Percentiles rank a stretch among this genome's conserved stretches.
Evolutionary conservation across 1,140 invertebrate species (phyloP).

Genomic region (Goniozus legneri): DNA sequence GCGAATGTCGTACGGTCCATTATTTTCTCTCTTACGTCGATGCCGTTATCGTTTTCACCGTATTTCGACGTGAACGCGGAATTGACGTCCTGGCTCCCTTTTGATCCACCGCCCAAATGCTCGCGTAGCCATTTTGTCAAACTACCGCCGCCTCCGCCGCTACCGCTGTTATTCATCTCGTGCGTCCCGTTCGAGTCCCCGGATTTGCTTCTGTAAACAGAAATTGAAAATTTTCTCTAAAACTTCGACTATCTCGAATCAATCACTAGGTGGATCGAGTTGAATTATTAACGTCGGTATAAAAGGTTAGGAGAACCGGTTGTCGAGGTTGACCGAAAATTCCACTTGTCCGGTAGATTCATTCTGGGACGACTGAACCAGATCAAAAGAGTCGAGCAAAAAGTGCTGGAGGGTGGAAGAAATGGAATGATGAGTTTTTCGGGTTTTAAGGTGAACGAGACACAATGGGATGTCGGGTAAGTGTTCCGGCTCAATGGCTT

Average conservation of each 20-base stretch:
- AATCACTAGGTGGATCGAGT: too few species aligned
- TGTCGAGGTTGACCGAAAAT: too few species aligned
- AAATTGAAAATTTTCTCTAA: conserved; percentile 1
- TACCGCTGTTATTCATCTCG: conserved; percentile 15
- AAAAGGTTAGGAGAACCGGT: too few species aligned
- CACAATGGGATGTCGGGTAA: too few species aligned
- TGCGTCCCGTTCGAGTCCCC: conserved; percentile 9
- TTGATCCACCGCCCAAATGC: conserved; percentile 42
- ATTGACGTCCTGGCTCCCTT: conserved; percentile 24
- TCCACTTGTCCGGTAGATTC: too few species aligned
- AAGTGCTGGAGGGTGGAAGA: too few species aligned
- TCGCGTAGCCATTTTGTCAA: conserved; percentile 46
- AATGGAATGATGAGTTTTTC: too few species aligned
- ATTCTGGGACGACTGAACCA: too few species aligned
- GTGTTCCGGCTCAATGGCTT: conserved; percentile 22
- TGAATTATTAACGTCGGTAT: too few species aligned
- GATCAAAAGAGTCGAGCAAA: too few species aligned
- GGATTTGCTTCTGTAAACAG: conserved; percentile 24
- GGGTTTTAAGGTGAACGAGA: too few species aligned
- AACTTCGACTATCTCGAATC: too few species aligned
- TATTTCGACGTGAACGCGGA: conserved; percentile 15
- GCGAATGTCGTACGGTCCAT: conserved; percentile 33
- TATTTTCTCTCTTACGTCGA: conserved; percentile 31
- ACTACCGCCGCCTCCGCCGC: conserved; percentile 30
- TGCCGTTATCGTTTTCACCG: conserved; percentile 13